A percentile compares a stretch with the other conserved stretches of the same genome.
These are phyloP conservation scores for Gadus macrocephalus DNA, from an alignment of 2,113 vertebrate genomes.

Conservation along the genomic window DNA sequence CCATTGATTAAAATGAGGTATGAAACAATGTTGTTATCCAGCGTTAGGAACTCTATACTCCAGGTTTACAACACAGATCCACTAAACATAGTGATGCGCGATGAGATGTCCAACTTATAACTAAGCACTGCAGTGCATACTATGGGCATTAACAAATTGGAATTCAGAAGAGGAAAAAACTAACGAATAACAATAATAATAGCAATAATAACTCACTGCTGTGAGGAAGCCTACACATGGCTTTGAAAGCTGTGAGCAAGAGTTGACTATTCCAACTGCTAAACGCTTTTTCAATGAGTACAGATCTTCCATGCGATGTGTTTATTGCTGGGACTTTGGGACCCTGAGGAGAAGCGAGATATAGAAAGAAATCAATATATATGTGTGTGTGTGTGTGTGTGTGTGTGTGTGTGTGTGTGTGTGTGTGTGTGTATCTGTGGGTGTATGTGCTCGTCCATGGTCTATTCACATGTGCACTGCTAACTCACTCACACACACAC, in stretches of 20 bases:
- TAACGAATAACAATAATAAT: too few species aligned
- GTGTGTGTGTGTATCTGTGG: slow-evolving; percentile 24
- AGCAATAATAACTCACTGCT: too few species aligned
- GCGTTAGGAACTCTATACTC: too few species aligned
- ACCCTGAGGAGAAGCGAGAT: slow-evolving; percentile 35
- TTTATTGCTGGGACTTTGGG: slow-evolving; percentile 44
- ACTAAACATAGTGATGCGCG: too few species aligned
- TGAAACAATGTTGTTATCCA: slow-evolving; percentile 1
- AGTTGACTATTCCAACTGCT: slow-evolving; percentile 41
- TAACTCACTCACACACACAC: not conserved
- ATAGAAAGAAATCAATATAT: slow-evolving; percentile 58
- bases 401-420: slow-evolving; percentile 31
- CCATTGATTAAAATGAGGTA: not conserved
- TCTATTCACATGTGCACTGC: slow-evolving; percentile 25
- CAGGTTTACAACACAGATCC: too few species aligned
- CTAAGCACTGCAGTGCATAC: too few species aligned
- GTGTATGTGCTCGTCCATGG: not conserved
- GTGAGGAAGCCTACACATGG: not conserved
- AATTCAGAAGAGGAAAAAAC: too few species aligned
- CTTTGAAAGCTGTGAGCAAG: slow-evolving; percentile 35
- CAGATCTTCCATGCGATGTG: not conserved
- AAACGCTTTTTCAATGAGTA: slow-evolving; percentile 37
- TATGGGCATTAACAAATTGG: too few species aligned
- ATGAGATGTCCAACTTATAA: too few species aligned
- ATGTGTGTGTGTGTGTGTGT: slow-evolving; percentile 18